phyloP scores from a whole-genome alignment of 1,140 invertebrate genomes.

The Metaphire vulgaris region DNA sequence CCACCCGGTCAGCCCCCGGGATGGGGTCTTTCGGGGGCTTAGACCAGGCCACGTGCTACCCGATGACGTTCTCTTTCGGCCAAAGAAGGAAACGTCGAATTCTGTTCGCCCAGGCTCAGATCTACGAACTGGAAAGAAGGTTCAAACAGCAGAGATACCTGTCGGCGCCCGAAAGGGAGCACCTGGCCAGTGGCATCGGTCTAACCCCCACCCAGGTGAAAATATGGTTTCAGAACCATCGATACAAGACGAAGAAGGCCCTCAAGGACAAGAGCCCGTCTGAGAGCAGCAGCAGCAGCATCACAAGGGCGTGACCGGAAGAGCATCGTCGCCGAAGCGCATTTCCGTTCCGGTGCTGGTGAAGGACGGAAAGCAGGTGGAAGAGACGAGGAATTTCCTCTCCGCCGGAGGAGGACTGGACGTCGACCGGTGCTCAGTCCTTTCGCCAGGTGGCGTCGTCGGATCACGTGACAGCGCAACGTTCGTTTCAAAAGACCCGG shows the following conservation, averaged over 20 bases:
- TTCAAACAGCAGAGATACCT: constrained; percentile 93
- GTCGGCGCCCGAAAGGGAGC: constrained; percentile 92
- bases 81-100: constrained; percentile 22
- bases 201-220: constrained; percentile 69
- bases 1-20: not conserved
- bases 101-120: constrained; percentile 59
- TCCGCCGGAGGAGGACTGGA: not conserved
- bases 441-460: not conserved
- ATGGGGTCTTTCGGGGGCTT: constrained; percentile 21
- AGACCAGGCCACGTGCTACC: constrained; percentile 13
- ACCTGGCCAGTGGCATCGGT: constrained; percentile 71
- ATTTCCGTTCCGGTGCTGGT: not conserved
- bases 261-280: constrained; percentile 20
- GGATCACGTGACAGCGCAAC: not conserved
- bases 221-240: constrained; percentile 78
- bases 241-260: constrained; percentile 30
- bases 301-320: not conserved
- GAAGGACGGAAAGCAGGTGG: constrained; percentile 6
- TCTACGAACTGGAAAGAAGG: constrained; percentile 85
- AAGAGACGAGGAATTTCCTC: not conserved
- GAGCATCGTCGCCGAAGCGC: not conserved
- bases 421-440: not conserved
- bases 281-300: not conserved
- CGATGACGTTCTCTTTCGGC: constrained; percentile 54
- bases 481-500: not conserved